These are phyloP conservation scores for Taenaris catops DNA, from an alignment of 2,888 invertebrate genomes.

Conservation along the genomic window DNA sequence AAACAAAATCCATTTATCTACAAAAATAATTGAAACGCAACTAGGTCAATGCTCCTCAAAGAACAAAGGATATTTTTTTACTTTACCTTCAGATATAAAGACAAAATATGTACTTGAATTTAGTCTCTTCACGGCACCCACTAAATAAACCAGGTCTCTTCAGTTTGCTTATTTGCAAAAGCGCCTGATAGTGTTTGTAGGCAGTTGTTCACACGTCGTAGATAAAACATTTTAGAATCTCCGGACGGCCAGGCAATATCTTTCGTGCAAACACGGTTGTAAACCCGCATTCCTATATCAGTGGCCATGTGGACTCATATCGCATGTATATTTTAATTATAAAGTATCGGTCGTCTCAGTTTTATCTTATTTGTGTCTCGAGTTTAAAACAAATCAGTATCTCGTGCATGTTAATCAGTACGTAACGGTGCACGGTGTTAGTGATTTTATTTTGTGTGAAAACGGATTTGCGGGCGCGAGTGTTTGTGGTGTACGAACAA, in stretches of 20 bases:
- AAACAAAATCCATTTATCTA: no score
- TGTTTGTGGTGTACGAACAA: constrained; percentile 13
- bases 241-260: constrained; percentile 11
- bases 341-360: constrained; percentile 40
- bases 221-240: constrained; percentile 17
- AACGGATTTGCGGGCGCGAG: constrained; percentile 10
- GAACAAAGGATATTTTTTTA: no score
- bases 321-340: constrained; percentile 33
- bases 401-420: constrained; percentile 45
- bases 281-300: constrained; percentile 9
- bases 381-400: constrained; percentile 60
- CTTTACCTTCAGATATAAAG: no score
- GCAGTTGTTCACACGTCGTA: constrained; percentile 34
- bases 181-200: constrained; percentile 38
- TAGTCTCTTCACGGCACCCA: no score
- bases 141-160: constrained; percentile 9
- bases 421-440: constrained; percentile 48
- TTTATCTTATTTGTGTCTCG: constrained; percentile 62
- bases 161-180: constrained; percentile 31
- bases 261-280: constrained; percentile 9
- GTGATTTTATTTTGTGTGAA: constrained; percentile 15
- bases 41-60: no score
- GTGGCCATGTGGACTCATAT: constrained; percentile 8
- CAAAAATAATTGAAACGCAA: no score
- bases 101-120: no score